Conservation (phyloP, 2,113 vertebrate genomes). For the Cephalopterus ornatus region DNA sequence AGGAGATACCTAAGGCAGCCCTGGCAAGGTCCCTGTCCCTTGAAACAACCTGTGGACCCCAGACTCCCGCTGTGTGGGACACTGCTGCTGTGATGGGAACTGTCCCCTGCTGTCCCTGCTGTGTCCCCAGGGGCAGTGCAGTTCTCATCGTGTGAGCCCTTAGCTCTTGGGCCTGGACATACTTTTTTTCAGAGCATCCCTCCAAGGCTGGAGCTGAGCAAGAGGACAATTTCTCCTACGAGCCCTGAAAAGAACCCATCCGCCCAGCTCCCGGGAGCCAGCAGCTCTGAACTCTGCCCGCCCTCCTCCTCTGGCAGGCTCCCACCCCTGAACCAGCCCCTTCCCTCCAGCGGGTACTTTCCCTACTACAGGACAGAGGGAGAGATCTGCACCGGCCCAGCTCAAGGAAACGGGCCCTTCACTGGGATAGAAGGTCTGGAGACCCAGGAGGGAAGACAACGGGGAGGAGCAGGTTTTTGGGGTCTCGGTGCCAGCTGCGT, state of each 20-base stretch:
- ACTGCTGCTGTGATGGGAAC: background rate
- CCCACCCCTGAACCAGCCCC: background rate
- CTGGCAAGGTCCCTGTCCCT: background rate
- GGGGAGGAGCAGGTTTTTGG: background rate
- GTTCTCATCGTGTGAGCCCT: background rate
- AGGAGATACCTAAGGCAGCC: background rate
- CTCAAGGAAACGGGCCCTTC: background rate
- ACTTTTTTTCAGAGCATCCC: conserved; percentile 11
- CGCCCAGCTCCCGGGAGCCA: background rate
- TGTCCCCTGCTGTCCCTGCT: background rate
- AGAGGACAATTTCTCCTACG: background rate
- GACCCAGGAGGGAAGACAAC: background rate
- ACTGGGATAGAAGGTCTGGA: background rate
- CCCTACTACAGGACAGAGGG: conserved; percentile 57
- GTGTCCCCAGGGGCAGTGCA: accelerated
- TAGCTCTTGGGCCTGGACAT: background rate
- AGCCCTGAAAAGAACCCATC: background rate
- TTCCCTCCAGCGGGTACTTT: background rate
- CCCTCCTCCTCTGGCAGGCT: background rate
- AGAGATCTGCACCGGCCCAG: background rate
- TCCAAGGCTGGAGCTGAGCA: background rate
- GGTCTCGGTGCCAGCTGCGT: background rate
- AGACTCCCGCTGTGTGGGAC: background rate
- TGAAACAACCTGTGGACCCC: background rate
- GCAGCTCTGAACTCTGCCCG: background rate